Evolutionary conservation across 2,888 invertebrate species (phyloP).

Genomic region (Coleophora flavipennella): DNA sequence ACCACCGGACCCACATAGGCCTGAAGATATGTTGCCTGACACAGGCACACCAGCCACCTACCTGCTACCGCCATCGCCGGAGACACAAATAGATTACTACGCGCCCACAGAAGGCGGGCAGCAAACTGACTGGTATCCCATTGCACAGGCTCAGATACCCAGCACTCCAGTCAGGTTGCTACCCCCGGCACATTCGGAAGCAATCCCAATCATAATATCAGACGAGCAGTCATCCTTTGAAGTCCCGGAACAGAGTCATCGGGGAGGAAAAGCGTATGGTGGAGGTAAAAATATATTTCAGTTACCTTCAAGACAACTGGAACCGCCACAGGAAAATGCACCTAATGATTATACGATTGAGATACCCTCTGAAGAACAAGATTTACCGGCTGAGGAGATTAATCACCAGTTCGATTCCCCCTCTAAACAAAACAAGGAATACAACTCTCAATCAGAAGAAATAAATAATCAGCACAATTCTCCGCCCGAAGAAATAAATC

Average conservation of each 20-base stretch:
- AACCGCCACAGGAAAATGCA: slow-evolving; percentile 49
- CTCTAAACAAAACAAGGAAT: slow-evolving; percentile 7
- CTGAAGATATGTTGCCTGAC: slow-evolving; percentile 31
- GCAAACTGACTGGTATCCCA: slow-evolving; percentile 60
- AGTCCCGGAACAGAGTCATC: slow-evolving; percentile 13
- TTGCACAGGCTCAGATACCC: slow-evolving; percentile 28
- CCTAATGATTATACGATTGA: slow-evolving; percentile 41
- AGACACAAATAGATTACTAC: slow-evolving; percentile 34
- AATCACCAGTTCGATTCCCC: slow-evolving; percentile 30
- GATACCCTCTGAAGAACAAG: slow-evolving; percentile 54
- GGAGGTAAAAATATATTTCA: slow-evolving; percentile 22
- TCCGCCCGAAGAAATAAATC: no score
- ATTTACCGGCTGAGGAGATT: slow-evolving; percentile 45
- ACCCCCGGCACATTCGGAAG: slow-evolving; percentile 14
- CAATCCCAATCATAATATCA: slow-evolving; percentile 25
- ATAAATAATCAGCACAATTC: not conserved
- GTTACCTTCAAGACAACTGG: slow-evolving; percentile 40
- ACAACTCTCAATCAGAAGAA: no score
- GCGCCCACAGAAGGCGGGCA: slow-evolving; percentile 34
- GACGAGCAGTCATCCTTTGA: slow-evolving; percentile 17
- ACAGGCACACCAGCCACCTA: slow-evolving; percentile 45
- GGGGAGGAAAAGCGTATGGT: slow-evolving; percentile 24
- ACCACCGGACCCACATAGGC: slow-evolving; percentile 40
- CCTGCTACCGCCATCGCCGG: slow-evolving; percentile 44
- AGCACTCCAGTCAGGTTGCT: slow-evolving; percentile 18